Percentiles rank a stretch among this genome's conserved stretches.
Conservation (phyloP, 1,140 invertebrate species). For the Drosophila takahashii region DNA sequence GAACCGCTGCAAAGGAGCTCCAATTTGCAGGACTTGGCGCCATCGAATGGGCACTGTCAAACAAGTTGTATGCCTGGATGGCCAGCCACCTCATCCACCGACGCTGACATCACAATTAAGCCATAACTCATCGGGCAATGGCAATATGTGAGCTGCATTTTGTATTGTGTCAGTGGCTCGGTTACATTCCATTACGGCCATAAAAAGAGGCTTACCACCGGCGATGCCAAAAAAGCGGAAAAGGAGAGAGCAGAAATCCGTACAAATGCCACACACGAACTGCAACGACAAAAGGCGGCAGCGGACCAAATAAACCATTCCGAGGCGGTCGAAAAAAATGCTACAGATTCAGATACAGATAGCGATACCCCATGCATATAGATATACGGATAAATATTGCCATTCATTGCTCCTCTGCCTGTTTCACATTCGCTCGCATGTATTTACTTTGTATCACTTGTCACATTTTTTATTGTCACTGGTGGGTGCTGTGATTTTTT, state of each 20-base stretch:
- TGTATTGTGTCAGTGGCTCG: slow-evolving; percentile 56
- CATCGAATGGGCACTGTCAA: slow-evolving; percentile 26
- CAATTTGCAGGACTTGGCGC: slow-evolving; percentile 23
- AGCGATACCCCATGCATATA: slow-evolving; percentile 36
- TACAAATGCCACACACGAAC: slow-evolving; percentile 51
- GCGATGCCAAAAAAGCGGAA: slow-evolving; percentile 29
- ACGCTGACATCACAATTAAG: slow-evolving; percentile 70
- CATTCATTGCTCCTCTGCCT: slow-evolving; percentile 61
- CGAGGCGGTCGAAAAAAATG: slow-evolving; percentile 1
- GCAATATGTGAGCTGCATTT: slow-evolving; percentile 50
- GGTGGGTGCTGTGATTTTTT: slow-evolving; percentile 71
- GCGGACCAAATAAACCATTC: slow-evolving; percentile 31
- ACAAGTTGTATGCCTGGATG: slow-evolving; percentile 29
- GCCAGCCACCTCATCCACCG: slow-evolving; percentile 19
- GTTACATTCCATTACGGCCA: slow-evolving; percentile 75
- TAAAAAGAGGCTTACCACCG: slow-evolving; percentile 49
- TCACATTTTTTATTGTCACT: slow-evolving; percentile 78
- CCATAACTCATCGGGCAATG: slow-evolving; percentile 63
- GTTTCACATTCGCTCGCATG: slow-evolving; percentile 78
- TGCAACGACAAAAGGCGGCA: slow-evolving; percentile 29
- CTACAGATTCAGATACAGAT: slow-evolving; percentile 24
- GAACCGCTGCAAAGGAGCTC: slow-evolving; percentile 1
- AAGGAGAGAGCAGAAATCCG: slow-evolving; percentile 26
- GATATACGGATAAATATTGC: slow-evolving; percentile 48
- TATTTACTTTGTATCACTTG: slow-evolving; percentile 84